A percentile compares a stretch with the other conserved stretches of the same genome.
These are phyloP conservation scores for Hydractinia symbiolongicarpus DNA, from an alignment of 30 jellyfish, hydroid and myxozoan species.

Conservation along the genomic window DNA sequence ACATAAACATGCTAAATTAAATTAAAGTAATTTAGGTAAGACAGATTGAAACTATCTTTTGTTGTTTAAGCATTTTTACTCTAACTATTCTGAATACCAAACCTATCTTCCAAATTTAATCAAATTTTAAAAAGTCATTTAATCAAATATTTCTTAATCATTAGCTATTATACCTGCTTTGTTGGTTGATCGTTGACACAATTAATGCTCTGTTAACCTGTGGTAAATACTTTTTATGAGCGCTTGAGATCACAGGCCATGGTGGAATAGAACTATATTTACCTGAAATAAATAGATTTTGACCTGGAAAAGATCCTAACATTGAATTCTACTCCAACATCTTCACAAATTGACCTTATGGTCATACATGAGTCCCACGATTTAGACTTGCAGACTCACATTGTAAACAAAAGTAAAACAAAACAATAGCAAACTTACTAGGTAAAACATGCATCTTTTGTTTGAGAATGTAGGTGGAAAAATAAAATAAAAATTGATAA, in stretches of 20 bases:
- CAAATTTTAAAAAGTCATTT: too few species aligned
- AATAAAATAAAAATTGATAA: conserved; percentile 28
- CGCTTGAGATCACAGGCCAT: background rate
- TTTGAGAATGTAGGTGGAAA: conserved; percentile 15
- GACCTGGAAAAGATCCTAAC: background rate
- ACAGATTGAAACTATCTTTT: too few species aligned
- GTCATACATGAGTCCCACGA: too few species aligned
- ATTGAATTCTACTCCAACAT: too few species aligned
- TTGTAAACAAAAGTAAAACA: background rate
- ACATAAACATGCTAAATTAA: background rate
- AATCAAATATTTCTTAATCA: too few species aligned
- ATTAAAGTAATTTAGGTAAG: too few species aligned
- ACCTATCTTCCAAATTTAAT: too few species aligned
- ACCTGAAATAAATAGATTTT: background rate
- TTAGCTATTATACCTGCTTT: background rate
- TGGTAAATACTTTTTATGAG: conserved; percentile 2
- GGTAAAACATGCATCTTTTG: conserved; percentile 17
- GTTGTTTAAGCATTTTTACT: too few species aligned
- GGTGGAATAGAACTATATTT: background rate
- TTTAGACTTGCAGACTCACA: too few species aligned
- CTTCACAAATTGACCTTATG: too few species aligned
- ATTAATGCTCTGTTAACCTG: background rate
- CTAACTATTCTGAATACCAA: too few species aligned
- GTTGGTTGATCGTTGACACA: background rate
- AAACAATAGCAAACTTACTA: background rate